phyloP scores from a whole-genome alignment of 2,888 invertebrate species.

The Lithophane ornitopus region DNA sequence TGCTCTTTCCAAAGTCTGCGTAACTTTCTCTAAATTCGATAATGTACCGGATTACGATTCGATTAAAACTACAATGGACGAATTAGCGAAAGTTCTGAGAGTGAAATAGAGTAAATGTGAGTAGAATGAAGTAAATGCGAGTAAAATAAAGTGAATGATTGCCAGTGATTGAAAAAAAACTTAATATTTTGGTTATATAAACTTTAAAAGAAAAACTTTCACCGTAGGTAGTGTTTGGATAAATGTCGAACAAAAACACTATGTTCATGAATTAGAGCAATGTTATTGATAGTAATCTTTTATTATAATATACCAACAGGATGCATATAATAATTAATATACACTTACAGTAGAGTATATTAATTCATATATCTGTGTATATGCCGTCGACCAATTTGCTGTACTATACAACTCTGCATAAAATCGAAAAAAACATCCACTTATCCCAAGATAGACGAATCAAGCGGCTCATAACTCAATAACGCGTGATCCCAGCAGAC shows the following conservation, averaged over 20 bases:
- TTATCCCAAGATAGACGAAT: slow-evolving; percentile 20
- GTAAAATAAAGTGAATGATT: slow-evolving; percentile 29
- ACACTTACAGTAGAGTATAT: no score
- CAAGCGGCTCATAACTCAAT: slow-evolving; percentile 41
- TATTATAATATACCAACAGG: not conserved
- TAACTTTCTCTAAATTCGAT: slow-evolving; percentile 59
- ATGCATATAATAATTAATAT: no score
- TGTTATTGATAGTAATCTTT: slow-evolving; percentile 17
- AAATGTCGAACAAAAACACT: slow-evolving; percentile 20
- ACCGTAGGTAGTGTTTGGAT: slow-evolving; percentile 11
- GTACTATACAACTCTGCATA: not conserved
- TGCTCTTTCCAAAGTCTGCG: slow-evolving; percentile 30
- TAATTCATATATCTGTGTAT: not conserved
- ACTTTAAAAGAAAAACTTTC: slow-evolving; percentile 34
- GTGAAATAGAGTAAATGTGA: slow-evolving; percentile 36
- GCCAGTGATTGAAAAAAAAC: slow-evolving; percentile 11
- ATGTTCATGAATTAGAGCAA: not conserved
- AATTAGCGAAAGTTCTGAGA: slow-evolving; percentile 43
- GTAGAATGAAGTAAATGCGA: slow-evolving; percentile 30
- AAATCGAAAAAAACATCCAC: not conserved
- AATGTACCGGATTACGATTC: slow-evolving; percentile 56
- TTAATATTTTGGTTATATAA: slow-evolving; percentile 6
- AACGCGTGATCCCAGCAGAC: slow-evolving; percentile 37
- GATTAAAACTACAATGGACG: slow-evolving; percentile 57
- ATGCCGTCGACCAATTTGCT: not conserved